Base-by-base conservation (phyloP, 2,113 vertebrate species). In the Hipposideros armiger region DNA sequence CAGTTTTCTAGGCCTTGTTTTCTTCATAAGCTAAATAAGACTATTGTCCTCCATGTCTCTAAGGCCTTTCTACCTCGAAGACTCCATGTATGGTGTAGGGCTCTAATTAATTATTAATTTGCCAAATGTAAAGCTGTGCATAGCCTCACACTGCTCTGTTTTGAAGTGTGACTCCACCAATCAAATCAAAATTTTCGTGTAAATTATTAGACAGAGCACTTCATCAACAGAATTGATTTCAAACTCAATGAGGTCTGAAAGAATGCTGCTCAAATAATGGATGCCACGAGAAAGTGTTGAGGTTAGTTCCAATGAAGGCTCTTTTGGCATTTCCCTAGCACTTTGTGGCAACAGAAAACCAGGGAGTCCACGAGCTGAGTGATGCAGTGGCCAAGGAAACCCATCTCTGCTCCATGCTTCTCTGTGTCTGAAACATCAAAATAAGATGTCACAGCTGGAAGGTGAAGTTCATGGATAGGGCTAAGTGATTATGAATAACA, bases 181-280 rank as follows among this genome's bases (percentile, higher is more conserved):
- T 36, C 64, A 54, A 83, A 91, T 20, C 45, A 28, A 85, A 17
- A 58, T 42, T 26, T 80, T 47, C 52, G 58, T 69, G n/a, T 45
- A 94, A 87, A 83, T 58, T 56, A 87, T 84, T n/a, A 96, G 15
- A 32, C 52, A 45, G 66, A 26, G 66, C 56, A 76, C 58, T 56
- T 47, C 36, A 93, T 40, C 82, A 60, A 87, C 11, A 70, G 17
- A 85, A 91, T 17, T 54, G 72, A 96, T 76, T 93, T 93, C 9
- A 22, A 87, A 91, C 85, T 88, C 82, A 74, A 64, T n/a, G 32
- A 19, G 22, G 54, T 52, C 62, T 73, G 22, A 72, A 87, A 81
- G 77, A 90, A 90, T 10, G 9, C n/a, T 77, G 56, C 42, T 76
- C 60, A 85, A 60, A 36, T 54, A 89, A 94, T 7, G 45, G 62